phyloP scores from a whole-genome alignment of 2,113 vertebrate genomes.

The Rafetus swinhoei region DNA sequence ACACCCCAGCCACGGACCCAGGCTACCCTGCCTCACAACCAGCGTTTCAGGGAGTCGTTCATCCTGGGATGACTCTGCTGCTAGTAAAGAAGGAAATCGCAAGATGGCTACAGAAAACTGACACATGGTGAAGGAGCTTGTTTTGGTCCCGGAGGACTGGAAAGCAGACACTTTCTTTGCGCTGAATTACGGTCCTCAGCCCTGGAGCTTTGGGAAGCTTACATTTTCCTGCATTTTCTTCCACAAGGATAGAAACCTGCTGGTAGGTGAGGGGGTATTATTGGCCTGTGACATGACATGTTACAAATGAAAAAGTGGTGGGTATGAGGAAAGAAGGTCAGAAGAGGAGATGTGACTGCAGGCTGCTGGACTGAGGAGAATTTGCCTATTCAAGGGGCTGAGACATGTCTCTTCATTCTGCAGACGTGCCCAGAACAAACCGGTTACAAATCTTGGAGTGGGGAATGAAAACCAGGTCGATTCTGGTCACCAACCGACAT shows the following conservation, averaged over 20 bases:
- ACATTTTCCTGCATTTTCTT: background rate
- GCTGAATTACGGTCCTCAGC: background rate
- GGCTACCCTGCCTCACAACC: background rate
- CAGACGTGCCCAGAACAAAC: accelerated
- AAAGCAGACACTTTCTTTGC: background rate
- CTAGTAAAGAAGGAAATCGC: background rate
- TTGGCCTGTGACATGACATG: accelerated
- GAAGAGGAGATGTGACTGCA: background rate
- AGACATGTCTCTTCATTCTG: background rate
- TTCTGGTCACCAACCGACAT: background rate
- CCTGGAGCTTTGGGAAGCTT: background rate
- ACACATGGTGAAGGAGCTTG: background rate
- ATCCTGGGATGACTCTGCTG: background rate
- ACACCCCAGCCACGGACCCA: too few relatives aligned
- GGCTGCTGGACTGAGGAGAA: accelerated
- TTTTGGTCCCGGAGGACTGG: background rate
- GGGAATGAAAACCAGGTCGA: background rate
- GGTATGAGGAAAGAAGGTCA: accelerated
- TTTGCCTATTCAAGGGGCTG: background rate
- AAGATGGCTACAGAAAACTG: background rate
- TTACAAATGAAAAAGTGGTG: accelerated
- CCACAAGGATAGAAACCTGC: background rate
- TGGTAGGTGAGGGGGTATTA: background rate
- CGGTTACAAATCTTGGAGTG: accelerated
- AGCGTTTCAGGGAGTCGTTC: background rate